Evolutionary conservation across 2,797 vertebrate species (phyloP), one percentile per base, ranked within the genome.

Genomic region (Centropyge bicolor): DNA sequence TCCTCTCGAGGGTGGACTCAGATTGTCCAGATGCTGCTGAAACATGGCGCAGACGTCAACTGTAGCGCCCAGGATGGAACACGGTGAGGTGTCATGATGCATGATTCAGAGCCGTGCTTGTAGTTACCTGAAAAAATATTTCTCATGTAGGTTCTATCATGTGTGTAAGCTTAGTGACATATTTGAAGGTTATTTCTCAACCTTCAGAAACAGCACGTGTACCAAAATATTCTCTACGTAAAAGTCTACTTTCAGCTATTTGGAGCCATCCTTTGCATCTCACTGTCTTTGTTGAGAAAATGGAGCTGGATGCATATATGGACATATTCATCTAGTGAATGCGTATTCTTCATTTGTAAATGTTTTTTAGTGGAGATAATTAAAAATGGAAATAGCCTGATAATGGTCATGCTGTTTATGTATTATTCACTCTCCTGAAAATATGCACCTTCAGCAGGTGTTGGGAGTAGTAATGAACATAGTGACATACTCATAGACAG

Each of bases 11-110:
- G 98, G 80, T 99, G 97, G 97, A 96, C 97, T 0, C 96, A 97
- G 88, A 99, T 99, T 48, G 96, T 99, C 67, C 96, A 98, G 94
- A 95, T 98, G 78, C 94, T 99, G 70, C 95, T 99, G 52, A 95
- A 98, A 90, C 96, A 99, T 0, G 97, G 98, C 0, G 98, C 98
- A 27, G 98, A 99, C 0, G 98, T 99, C 40, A 99, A 99, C 95
- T 99, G 98, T 92, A 99, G 98, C 0, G 97, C 98, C 0, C 98
- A 99, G 93, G 98, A 99, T 0, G 98, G 98, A 74, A 99, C 98
- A 0, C 96, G 98, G 98, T 97, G 91, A 94, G 96, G n/a, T 14
- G 43, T 56, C 6, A 2, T 3, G 22, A 8, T 43, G 43, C 35
- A 72, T 0, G 27, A 40, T 31, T 35, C 9, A 54, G 20, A 55